Evolutionary conservation across 2,113 vertebrate species (phyloP).

Genomic region (Carlito syrichta): DNA sequence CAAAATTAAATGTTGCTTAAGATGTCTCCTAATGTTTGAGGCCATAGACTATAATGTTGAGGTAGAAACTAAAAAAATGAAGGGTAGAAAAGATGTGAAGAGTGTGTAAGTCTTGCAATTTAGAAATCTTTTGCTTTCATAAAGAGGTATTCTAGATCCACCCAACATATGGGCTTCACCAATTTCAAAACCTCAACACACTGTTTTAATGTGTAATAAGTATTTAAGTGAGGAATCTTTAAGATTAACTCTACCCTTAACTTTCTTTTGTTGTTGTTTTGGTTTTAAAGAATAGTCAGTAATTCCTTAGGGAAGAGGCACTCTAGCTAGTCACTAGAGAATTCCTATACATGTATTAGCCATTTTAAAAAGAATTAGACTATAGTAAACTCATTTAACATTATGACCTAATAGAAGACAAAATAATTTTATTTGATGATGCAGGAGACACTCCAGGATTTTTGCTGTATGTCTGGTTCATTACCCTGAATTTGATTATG

Average conservation of each 20-base stretch:
- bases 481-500: conserved; percentile 29
- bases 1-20: not conserved
- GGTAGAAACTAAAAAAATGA: not conserved
- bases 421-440: conserved; percentile 38
- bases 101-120: not conserved
- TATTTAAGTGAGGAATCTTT: not conserved
- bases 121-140: not conserved
- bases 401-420: conserved; percentile 2
- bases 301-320: not conserved
- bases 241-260: not conserved
- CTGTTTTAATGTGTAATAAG: not conserved
- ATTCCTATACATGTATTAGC: not conserved
- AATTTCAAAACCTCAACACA: not conserved
- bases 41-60: not conserved
- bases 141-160: not conserved
- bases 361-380: conserved; percentile 14
- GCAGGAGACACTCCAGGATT: conserved; percentile 4
- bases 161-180: not conserved
- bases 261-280: not conserved
- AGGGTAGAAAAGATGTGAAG: not conserved
- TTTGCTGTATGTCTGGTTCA: not conserved
- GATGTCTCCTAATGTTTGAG: not conserved
- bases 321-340: not conserved
- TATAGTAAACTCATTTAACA: conserved; percentile 13
- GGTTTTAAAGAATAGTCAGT: conserved; percentile 6